Percentiles rank a stretch among this genome's conserved stretches.
Evolutionary conservation across 2,888 invertebrate species (phyloP).

Genomic region (Agapostemon virescens): DNA sequence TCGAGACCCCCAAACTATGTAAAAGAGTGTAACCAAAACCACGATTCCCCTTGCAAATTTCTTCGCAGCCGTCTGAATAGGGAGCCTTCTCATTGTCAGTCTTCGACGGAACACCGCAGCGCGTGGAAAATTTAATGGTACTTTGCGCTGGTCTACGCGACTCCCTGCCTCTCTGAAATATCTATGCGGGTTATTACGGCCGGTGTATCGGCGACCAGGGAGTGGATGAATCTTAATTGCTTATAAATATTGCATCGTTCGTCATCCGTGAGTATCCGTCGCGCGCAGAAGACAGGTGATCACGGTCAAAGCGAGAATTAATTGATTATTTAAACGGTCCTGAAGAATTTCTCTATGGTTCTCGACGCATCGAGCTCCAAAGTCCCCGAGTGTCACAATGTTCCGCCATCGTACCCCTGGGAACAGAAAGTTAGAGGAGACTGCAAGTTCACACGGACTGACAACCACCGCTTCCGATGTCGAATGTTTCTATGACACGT

Average conservation of each 20-base stretch:
- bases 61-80: conserved; percentile 41
- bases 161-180: conserved; percentile 16
- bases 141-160: conserved; percentile 6
- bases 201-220: conserved; percentile 15
- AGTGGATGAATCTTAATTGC: conserved; percentile 26
- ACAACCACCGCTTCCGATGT: neutral
- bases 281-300: neutral
- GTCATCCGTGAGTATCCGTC: neutral
- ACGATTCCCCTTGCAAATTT: conserved; percentile 52
- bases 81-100: neutral
- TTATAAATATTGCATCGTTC: conserved; percentile 40
- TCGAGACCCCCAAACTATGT: conserved; percentile 38
- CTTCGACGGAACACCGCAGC: conserved; percentile 1
- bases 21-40: conserved; percentile 48
- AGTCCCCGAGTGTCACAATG: neutral
- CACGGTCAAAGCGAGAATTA: conserved; percentile 12
- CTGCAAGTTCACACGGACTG: neutral
- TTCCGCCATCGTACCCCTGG: neutral
- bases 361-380: neutral
- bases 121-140: conserved; percentile 42
- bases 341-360: neutral
- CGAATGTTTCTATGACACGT: conserved; percentile 4
- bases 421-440: neutral
- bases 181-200: conserved; percentile 30
- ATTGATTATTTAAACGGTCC: conserved; percentile 2